These are phyloP conservation scores for Actinopyga echinites DNA, from an alignment of 53 echinoderm and acorn worm genomes.

Conservation along the genomic window DNA sequence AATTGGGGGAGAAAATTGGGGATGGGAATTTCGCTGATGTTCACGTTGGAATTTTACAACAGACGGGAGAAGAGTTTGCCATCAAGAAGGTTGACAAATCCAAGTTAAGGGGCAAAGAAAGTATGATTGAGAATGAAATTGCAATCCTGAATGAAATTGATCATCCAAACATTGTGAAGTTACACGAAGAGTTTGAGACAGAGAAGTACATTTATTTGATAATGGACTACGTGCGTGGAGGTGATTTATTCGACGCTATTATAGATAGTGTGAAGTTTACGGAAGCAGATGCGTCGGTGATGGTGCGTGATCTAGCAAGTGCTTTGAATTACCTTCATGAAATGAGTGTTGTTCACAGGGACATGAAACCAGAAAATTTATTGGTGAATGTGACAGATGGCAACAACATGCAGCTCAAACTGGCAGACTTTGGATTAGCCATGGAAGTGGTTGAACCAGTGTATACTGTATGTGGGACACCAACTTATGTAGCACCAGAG, in stretches of 20 bases:
- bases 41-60: slow-evolving; percentile 70
- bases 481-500: slow-evolving; percentile 97
- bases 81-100: slow-evolving; percentile 95
- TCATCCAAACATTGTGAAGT: slow-evolving; percentile 87
- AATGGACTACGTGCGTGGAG: slow-evolving; percentile 91
- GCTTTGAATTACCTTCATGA: slow-evolving; percentile 84
- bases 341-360: slow-evolving; percentile 88
- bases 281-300: slow-evolving; percentile 86
- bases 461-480: slow-evolving; percentile 97
- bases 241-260: slow-evolving; percentile 96
- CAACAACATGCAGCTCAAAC: slow-evolving; percentile 80
- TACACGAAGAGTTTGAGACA: slow-evolving; percentile 93
- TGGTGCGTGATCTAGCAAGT: slow-evolving; percentile 80
- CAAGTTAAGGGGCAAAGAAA: slow-evolving; percentile 87
- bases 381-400: slow-evolving; percentile 70
- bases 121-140: slow-evolving; percentile 97
- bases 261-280: slow-evolving; percentile 99
- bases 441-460: slow-evolving; percentile 95
- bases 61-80: slow-evolving; percentile 76
- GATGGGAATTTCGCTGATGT: slow-evolving; percentile 98
- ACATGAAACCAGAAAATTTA: slow-evolving; percentile 95
- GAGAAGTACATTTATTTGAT: slow-evolving; percentile 83
- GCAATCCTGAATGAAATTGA: slow-evolving; percentile 89
- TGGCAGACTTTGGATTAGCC: slow-evolving; percentile 97
- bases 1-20: slow-evolving; percentile 84